Percentiles rank a stretch among this genome's conserved stretches.
Conservation (phyloP, 35 echinoderm and acorn worm genomes). For the Strongylocentrotus purpuratus region DNA sequence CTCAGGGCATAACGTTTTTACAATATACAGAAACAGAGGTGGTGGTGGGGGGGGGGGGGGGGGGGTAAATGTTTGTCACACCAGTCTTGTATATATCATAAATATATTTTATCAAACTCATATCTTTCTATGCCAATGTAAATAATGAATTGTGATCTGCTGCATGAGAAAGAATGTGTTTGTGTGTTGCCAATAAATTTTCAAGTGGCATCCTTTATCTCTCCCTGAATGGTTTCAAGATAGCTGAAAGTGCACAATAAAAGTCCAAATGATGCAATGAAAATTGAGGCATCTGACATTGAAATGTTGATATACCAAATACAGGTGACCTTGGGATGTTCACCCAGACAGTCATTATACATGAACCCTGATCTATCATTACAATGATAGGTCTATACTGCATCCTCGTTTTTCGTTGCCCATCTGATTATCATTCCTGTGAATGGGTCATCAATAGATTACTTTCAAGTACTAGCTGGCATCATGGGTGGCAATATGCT, state of each 20-base stretch:
- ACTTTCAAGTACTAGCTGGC: not conserved
- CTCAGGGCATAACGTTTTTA: not conserved
- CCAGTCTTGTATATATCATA: not conserved
- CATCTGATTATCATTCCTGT: not conserved
- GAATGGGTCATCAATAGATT: not conserved
- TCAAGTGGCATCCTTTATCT: not conserved
- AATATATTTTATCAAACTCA: not conserved
- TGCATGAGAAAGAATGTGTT: not conserved
- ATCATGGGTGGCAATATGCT: slow-evolving; percentile 5
- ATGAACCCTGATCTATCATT: not conserved
- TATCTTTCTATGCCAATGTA: not conserved
- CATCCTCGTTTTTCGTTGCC: not conserved
- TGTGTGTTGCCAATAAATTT: not conserved
- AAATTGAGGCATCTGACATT: not conserved
- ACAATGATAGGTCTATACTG: not conserved
- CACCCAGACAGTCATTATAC: not conserved
- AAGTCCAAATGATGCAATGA: not conserved
- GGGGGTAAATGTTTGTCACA: too few species aligned
- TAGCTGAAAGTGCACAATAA: not conserved
- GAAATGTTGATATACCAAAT: not conserved
- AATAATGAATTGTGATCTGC: not conserved
- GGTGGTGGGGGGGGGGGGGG: too few species aligned
- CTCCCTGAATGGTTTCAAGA: not conserved
- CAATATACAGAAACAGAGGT: too few species aligned
- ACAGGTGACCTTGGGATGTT: not conserved